phyloP scores from a whole-genome alignment of 1,140 invertebrate genomes.

The Trissolcus basalis region DNA sequence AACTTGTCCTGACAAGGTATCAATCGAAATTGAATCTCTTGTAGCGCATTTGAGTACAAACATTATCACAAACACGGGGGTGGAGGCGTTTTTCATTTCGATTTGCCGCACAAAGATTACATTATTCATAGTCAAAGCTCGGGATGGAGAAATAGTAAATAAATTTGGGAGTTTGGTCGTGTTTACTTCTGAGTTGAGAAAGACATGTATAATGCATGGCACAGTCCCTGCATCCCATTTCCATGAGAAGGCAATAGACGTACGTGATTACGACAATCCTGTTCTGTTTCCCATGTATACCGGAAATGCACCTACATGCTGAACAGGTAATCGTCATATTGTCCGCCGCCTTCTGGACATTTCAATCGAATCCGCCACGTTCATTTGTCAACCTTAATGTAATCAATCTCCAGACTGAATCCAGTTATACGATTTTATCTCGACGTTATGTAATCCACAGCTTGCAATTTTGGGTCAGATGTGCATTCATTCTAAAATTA shows the following conservation, averaged over 20 bases:
- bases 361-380: conserved; percentile 19
- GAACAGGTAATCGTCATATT: conserved; percentile 54
- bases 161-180: conserved; percentile 58
- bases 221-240: conserved; percentile 51
- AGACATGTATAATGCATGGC: conserved; percentile 58
- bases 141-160: conserved; percentile 51
- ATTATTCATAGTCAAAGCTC: conserved; percentile 52
- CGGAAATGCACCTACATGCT: conserved; percentile 51
- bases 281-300: conserved; percentile 48
- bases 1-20: conserved; percentile 8
- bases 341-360: conserved; percentile 23
- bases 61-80: conserved; percentile 24
- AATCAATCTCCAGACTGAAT: too few species aligned
- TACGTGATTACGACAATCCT: conserved; percentile 58
- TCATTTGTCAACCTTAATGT: background rate
- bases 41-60: conserved; percentile 16
- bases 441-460: too few species aligned
- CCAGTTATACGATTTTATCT: too few species aligned
- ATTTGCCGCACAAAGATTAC: conserved; percentile 42
- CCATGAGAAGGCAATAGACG: conserved; percentile 46
- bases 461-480: too few species aligned
- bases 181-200: conserved; percentile 50
- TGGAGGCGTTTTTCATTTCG: conserved; percentile 22
- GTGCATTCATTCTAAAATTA: too few species aligned
- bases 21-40: conserved; percentile 34